Conservation (phyloP, 2,888 invertebrate species). For the Neoascia interrupta region DNA sequence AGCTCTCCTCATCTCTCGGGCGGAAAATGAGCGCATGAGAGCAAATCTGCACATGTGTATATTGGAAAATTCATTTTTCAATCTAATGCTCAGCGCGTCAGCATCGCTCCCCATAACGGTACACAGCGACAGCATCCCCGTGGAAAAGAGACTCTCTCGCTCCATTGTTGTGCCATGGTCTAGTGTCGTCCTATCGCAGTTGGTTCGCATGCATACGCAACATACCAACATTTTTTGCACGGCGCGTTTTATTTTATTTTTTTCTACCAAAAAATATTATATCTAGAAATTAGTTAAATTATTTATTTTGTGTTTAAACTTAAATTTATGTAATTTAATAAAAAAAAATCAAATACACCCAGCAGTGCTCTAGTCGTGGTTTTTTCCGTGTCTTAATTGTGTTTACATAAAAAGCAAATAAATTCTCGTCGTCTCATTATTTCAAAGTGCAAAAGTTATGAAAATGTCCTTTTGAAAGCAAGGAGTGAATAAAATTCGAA, state of each 20-base stretch:
- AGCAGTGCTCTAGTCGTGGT: conserved; percentile 57
- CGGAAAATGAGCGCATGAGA: conserved; percentile 33
- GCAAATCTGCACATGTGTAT: conserved; percentile 49
- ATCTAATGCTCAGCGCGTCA: too few species aligned
- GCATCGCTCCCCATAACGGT: too few species aligned
- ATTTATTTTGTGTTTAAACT: conserved; percentile 20
- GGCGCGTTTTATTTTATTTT: conserved; percentile 76
- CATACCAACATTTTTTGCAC: conserved; percentile 78
- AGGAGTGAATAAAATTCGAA: neutral
- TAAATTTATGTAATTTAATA: conserved; percentile 10
- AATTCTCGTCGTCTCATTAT: conserved; percentile 10
- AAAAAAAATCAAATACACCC: conserved; percentile 37
- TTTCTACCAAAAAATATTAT: conserved; percentile 60
- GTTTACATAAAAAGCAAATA: conserved; percentile 37
- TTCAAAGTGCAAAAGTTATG: neutral
- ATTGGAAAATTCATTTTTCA: conserved; percentile 42
- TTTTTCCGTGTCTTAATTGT: conserved; percentile 49
- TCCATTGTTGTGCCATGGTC: conserved; percentile 71
- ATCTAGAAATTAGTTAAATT: conserved; percentile 57
- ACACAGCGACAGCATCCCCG: conserved; percentile 55
- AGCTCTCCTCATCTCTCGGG: conserved; percentile 12
- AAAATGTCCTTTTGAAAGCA: too few species aligned
- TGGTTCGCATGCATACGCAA: conserved; percentile 79
- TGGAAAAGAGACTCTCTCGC: conserved; percentile 69
- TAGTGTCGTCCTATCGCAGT: conserved; percentile 75